Conservation (phyloP, 2,888 invertebrate species). For the Campopleginae sp. region DNA sequence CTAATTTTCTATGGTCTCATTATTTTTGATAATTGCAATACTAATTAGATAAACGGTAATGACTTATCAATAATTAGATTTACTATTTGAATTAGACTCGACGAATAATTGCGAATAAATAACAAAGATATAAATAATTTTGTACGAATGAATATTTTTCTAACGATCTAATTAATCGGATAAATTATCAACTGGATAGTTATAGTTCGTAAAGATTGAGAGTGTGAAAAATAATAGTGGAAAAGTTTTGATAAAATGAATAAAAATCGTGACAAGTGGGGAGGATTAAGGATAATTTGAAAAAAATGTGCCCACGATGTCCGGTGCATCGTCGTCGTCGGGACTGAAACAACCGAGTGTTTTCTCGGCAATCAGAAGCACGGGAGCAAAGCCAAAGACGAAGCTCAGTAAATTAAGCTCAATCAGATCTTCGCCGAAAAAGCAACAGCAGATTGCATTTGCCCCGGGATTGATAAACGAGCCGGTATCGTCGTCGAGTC, state of each 20-base stretch:
- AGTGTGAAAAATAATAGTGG: neutral
- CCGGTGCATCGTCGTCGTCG: slow-evolving; percentile 72
- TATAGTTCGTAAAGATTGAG: neutral
- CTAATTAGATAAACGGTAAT: neutral
- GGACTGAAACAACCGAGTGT: slow-evolving; percentile 74
- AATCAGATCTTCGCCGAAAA: slow-evolving; percentile 69
- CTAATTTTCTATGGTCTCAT: slow-evolving; percentile 53
- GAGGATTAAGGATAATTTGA: slow-evolving; percentile 43
- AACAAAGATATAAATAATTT: neutral
- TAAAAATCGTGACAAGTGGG: neutral
- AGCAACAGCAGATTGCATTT: slow-evolving; percentile 64
- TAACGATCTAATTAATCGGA: neutral
- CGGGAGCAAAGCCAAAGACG: slow-evolving; percentile 78
- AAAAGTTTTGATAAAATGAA: neutral
- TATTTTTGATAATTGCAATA: slow-evolving; percentile 23
- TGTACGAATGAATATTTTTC: slow-evolving; percentile 17
- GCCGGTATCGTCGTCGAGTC: slow-evolving; percentile 27
- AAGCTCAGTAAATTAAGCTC: slow-evolving; percentile 73
- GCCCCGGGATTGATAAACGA: slow-evolving; percentile 36
- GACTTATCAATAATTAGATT: slow-evolving; percentile 2
- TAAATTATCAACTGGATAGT: neutral
- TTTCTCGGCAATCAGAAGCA: slow-evolving; percentile 66
- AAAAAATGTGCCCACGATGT: slow-evolving; percentile 75
- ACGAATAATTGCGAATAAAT: neutral
- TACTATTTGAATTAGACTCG: neutral